phyloP scores from a whole-genome alignment of 2,113 vertebrate genomes.

The Gallinago jamesoni region DNA sequence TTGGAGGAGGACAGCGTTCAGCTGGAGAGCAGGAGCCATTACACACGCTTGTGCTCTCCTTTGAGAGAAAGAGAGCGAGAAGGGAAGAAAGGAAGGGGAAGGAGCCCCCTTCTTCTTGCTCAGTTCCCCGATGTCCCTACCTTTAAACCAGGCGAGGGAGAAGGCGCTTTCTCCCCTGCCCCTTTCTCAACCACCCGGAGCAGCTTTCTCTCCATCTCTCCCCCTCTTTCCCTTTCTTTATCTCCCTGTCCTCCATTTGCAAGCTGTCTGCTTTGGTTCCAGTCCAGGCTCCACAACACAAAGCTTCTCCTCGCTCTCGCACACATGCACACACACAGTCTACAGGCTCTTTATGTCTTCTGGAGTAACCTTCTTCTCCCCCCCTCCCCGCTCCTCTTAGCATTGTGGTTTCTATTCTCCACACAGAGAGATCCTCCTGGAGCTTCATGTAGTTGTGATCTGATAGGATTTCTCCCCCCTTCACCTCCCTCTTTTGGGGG shows the following conservation, averaged over 20 bases:
- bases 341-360: constrained; percentile 76
- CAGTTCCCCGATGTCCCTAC: constrained; percentile 68
- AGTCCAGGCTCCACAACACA: constrained; percentile 84
- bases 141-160: constrained; percentile 42
- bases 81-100: constrained; percentile 64
- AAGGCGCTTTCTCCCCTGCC: constrained; percentile 30
- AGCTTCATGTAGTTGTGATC: constrained; percentile 65
- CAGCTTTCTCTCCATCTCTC: constrained; percentile 37
- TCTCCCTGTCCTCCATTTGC: constrained; percentile 85
- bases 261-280: constrained; percentile 85
- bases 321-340: constrained; percentile 68
- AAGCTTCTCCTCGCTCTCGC: constrained; percentile 75
- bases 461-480: constrained; percentile 36
- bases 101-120: constrained; percentile 69
- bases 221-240: constrained; percentile 79
- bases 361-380: constrained; percentile 74
- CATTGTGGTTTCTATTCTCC: constrained; percentile 72
- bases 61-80: constrained; percentile 58
- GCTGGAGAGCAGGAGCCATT: constrained; percentile 91
- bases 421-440: constrained; percentile 58
- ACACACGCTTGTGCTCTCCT: constrained; percentile 82
- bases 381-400: neutral
- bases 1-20: constrained; percentile 78
- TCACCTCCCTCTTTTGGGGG: constrained; percentile 6
- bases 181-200: constrained; percentile 51